Base-by-base conservation (phyloP, 2,113 vertebrate species). In the Maccullochella peelii region DNA sequence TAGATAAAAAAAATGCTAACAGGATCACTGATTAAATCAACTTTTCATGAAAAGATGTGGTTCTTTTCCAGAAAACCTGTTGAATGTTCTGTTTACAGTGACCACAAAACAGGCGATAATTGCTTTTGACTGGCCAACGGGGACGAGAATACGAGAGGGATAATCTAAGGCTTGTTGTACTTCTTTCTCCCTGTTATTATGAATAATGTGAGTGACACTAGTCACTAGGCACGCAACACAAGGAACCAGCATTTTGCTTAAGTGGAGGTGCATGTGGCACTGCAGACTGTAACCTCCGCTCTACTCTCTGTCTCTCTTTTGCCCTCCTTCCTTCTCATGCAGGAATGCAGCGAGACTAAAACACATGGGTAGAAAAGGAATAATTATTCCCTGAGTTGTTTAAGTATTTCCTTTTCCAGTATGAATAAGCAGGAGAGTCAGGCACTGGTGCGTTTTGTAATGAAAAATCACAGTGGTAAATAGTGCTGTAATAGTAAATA, bases 311-410 rank as follows among this genome's bases (percentile, higher is more conserved):
- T 73, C 71, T 74, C 27, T 68, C 67, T 70, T 1, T n/a, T 10
- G 71, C 47, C 75, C 71, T 77, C 71, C 63, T 47, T 44, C 55
- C 7, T n/a, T 67, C 77, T 78, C 62, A 58, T 27, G 74, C 78
- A 85, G 83, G 87, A 80, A 86, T 88, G 84, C 57, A 75, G 50
- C 25, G 1, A 30, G 79, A 88, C 80, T 52, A 52, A 89, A 89
- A 40, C 58, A 87, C 80, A 79, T 73, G 80, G 78, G 36, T 44
- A 59, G 73, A 82, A 73, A 72, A 87, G 76, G 71, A 83, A 91
- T 79, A 73, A 88, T 85, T 85, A 90, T 77, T 83, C 61, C 80
- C 82, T 50, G 70, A 70, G 61, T 36, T 68, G 81, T 80, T 88
- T 73, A 68, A 86, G 27, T 25, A 50, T 81, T 92, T 87, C 75